Conservation (phyloP, 30 jellyfish, hydroid and myxozoan genomes). For the Phacellophora camtschatica region DNA sequence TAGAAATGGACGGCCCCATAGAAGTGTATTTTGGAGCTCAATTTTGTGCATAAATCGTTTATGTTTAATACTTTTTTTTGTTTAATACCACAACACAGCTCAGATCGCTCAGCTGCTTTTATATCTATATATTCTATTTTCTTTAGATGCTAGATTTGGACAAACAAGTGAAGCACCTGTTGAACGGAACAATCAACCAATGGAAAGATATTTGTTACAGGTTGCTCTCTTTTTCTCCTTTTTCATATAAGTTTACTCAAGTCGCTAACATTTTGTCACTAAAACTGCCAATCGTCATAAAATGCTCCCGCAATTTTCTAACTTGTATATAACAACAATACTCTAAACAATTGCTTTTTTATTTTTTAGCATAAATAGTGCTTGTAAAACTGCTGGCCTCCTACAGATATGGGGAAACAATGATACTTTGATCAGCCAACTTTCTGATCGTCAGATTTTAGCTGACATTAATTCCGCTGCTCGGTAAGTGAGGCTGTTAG, state of each 20-base stretch:
- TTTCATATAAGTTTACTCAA: not conserved
- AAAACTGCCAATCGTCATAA: no score
- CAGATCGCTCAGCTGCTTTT: not conserved
- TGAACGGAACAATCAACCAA: conserved; percentile 48
- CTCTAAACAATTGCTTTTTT: not conserved
- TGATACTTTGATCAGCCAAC: conserved; percentile 24
- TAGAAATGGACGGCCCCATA: no score
- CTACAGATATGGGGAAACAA: conserved; percentile 76
- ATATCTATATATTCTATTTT: not conserved
- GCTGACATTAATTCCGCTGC: conserved; percentile 37
- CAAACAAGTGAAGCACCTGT: conserved; percentile 18
- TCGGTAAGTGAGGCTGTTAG: conserved; percentile 23
- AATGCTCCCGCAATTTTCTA: no score
- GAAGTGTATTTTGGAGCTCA: no score
- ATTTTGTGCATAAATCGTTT: no score
- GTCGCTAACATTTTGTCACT: no score
- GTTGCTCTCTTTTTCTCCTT: conserved; percentile 1
- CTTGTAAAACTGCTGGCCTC: conserved; percentile 37
- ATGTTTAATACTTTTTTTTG: no score
- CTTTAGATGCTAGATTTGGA: conserved; percentile 47
- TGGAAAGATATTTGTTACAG: conserved; percentile 77
- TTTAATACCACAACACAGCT: no score
- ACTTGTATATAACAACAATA: no score
- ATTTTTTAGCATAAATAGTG: conserved; percentile 42
- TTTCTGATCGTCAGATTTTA: conserved; percentile 52